phyloP scores from a whole-genome alignment of 2,113 vertebrate genomes.

The Macaca mulatta region DNA sequence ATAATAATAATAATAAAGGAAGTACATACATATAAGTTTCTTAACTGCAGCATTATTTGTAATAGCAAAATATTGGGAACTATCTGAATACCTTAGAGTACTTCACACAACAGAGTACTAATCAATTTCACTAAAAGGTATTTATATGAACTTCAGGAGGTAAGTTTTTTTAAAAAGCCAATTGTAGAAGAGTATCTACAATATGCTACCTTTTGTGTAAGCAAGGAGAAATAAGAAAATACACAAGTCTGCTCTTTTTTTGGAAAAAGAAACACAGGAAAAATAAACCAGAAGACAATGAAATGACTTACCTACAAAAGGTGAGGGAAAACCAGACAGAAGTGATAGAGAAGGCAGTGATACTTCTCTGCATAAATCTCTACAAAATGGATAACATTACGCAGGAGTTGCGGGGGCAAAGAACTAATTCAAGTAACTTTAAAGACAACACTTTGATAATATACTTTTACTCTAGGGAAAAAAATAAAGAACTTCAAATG shows the following conservation, averaged over 20 bases:
- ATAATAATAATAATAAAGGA: too few relatives aligned
- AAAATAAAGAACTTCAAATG: background rate
- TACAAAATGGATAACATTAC: background rate
- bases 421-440: background rate
- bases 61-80: background rate
- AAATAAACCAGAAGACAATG: background rate
- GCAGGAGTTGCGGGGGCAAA: accelerated
- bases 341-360: background rate
- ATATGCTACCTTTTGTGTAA: too few relatives aligned
- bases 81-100: background rate
- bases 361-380: background rate
- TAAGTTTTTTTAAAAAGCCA: background rate
- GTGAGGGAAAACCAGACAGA: background rate
- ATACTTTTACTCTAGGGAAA: background rate
- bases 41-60: background rate
- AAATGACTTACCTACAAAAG: background rate
- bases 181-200: too few relatives aligned
- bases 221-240: background rate
- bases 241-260: background rate
- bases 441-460: background rate
- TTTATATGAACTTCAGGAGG: background rate
- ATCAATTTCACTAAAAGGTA: background rate
- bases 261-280: background rate
- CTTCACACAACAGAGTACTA: background rate
- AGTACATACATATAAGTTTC: background rate